A percentile compares a stretch with the other conserved stretches of the same genome.
phyloP scores from a whole-genome alignment of 2,113 vertebrate species.

The Eupsittula cactorum region DNA sequence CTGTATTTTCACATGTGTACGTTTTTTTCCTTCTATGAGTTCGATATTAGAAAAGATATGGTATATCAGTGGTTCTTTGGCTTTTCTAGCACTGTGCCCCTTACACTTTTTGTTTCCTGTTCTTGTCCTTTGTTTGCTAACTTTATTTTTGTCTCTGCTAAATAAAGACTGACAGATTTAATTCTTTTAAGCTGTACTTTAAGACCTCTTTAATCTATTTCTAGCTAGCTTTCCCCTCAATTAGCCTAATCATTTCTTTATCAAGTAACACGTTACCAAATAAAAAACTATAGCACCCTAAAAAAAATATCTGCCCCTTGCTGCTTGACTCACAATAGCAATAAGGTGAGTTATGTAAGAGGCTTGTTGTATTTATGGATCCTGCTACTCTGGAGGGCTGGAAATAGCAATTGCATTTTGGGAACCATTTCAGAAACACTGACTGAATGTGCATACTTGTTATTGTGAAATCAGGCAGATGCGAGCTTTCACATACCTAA shows the following conservation, averaged over 20 bases:
- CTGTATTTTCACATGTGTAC: neutral
- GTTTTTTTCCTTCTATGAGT: neutral
- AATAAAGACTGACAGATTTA: constrained; percentile 59
- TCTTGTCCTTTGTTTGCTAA: constrained; percentile 51
- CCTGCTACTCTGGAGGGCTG: neutral
- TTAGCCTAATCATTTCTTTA: constrained; percentile 66
- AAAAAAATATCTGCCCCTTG: neutral
- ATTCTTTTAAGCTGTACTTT: constrained; percentile 56
- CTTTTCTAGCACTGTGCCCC: neutral
- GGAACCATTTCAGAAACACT: constrained; percentile 39
- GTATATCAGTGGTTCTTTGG: neutral
- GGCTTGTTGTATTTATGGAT: constrained; percentile 34
- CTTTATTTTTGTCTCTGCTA: constrained; percentile 60
- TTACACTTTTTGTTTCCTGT: constrained; percentile 42
- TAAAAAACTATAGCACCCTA: constrained; percentile 30
- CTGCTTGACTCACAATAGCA: neutral
- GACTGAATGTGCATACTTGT: neutral
- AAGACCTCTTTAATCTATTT: constrained; percentile 68
- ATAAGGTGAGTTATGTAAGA: constrained; percentile 37
- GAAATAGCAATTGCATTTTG: constrained; percentile 54
- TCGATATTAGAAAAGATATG: neutral
- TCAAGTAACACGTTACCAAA: constrained; percentile 28
- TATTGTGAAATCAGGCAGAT: constrained; percentile 13
- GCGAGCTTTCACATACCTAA: neutral
- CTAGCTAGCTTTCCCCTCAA: constrained; percentile 57